A percentile compares a stretch with the other conserved stretches of the same genome.
These are phyloP conservation scores for Leptocoma aspasia DNA, from an alignment of 2,113 vertebrate genomes.

Conservation along the genomic window DNA sequence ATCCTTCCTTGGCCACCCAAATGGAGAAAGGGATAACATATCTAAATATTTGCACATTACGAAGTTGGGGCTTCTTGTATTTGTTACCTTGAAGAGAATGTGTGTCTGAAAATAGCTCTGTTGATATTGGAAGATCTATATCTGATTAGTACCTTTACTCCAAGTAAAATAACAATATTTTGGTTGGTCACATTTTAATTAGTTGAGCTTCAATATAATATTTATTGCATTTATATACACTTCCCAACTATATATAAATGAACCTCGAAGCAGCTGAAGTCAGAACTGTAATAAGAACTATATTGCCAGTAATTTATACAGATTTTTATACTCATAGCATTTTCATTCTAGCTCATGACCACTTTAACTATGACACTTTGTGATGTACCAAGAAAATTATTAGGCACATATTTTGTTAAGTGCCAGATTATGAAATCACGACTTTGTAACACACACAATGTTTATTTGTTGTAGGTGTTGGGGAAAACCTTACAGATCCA, in stretches of 20 bases:
- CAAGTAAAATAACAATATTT: background rate
- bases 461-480: constrained; percentile 83
- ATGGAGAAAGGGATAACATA: background rate
- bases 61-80: background rate
- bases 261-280: background rate
- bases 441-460: constrained; percentile 11
- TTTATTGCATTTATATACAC: background rate
- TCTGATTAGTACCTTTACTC: background rate
- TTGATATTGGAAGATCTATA: background rate
- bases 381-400: background rate
- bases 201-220: background rate
- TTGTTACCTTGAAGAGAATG: background rate
- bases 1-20: background rate
- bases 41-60: background rate
- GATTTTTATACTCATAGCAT: background rate
- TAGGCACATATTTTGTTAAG: background rate
- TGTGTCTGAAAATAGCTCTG: background rate
- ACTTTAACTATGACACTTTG: background rate
- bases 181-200: background rate
- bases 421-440: background rate
- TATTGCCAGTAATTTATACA: background rate
- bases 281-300: background rate
- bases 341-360: background rate
- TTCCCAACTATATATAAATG: background rate
- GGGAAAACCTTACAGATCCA: constrained; percentile 91